A percentile compares a stretch with the other conserved stretches of the same genome.
These are phyloP conservation scores for Salticus scenicus DNA, from an alignment of 2,888 invertebrate genomes.

Conservation along the genomic window DNA sequence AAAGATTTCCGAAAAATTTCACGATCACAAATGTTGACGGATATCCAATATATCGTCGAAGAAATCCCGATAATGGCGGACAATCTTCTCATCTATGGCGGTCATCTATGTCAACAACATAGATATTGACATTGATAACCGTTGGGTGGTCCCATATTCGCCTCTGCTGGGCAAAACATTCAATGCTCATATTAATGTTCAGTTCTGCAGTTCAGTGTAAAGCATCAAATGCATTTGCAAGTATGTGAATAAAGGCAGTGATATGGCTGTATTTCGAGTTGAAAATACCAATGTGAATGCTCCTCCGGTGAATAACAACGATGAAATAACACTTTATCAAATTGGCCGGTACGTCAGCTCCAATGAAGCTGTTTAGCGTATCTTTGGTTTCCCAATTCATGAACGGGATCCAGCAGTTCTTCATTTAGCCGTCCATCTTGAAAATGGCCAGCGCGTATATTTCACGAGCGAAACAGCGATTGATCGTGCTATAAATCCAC, in stretches of 20 bases:
- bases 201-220: slow-evolving; percentile 5
- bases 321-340: too few relatives aligned
- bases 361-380: slow-evolving; percentile 40
- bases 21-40: too few relatives aligned
- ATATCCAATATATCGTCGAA: too few relatives aligned
- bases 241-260: slow-evolving; percentile 19
- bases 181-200: slow-evolving; percentile 10
- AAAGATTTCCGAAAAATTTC: slow-evolving; percentile 25
- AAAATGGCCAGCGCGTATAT: slow-evolving; percentile 62
- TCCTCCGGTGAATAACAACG: too few relatives aligned
- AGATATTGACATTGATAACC: slow-evolving; percentile 9
- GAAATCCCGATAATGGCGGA: too few relatives aligned
- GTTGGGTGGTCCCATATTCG: slow-evolving; percentile 12
- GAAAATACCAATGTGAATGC: too few relatives aligned
- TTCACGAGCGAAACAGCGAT: neutral
- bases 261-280: too few relatives aligned
- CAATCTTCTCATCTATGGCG: too few relatives aligned
- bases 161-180: neutral
- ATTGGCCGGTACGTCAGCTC: slow-evolving; percentile 21
- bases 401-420: slow-evolving; percentile 36
- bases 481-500: neutral
- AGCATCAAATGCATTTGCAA: slow-evolving; percentile 29
- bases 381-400: slow-evolving; percentile 37
- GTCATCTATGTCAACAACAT: neutral
- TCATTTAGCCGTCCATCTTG: slow-evolving; percentile 32